Percentiles rank a stretch among this genome's conserved stretches.
These are phyloP conservation scores for Drosophila planitibia DNA, from an alignment of 2,888 invertebrate genomes.

Conservation along the genomic window DNA sequence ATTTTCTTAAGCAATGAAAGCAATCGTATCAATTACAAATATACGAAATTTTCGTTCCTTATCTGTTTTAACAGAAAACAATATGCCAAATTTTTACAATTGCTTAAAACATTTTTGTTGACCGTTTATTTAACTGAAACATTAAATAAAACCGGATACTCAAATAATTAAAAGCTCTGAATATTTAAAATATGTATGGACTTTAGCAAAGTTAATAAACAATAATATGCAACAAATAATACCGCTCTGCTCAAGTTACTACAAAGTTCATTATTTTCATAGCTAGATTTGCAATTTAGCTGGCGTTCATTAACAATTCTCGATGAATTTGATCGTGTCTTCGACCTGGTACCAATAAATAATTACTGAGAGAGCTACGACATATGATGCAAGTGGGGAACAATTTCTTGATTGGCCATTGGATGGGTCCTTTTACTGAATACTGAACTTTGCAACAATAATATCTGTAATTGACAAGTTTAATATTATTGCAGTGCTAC, in stretches of 20 bases:
- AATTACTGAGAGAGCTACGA: background rate
- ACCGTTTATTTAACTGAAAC: conserved; percentile 17
- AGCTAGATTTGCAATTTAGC: background rate
- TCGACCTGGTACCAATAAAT: background rate
- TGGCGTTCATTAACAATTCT: background rate
- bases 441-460: background rate
- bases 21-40: conserved; percentile 28
- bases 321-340: background rate
- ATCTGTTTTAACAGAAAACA: conserved; percentile 46
- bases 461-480: background rate
- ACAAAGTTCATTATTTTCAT: background rate
- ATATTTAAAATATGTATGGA: conserved; percentile 10
- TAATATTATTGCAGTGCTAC: background rate
- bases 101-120: conserved; percentile 14
- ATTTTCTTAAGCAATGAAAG: conserved; percentile 31
- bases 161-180: conserved; percentile 12
- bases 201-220: conserved; percentile 12
- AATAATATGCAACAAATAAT: conserved; percentile 5
- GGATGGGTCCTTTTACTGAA: background rate
- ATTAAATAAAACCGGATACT: conserved; percentile 14
- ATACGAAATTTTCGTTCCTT: conserved; percentile 43
- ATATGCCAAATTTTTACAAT: conserved; percentile 51
- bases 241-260: background rate
- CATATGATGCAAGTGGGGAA: background rate
- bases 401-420: background rate